Conservation (phyloP, 53 echinoderm and acorn worm genomes). For the Apostichopus leukothele region DNA sequence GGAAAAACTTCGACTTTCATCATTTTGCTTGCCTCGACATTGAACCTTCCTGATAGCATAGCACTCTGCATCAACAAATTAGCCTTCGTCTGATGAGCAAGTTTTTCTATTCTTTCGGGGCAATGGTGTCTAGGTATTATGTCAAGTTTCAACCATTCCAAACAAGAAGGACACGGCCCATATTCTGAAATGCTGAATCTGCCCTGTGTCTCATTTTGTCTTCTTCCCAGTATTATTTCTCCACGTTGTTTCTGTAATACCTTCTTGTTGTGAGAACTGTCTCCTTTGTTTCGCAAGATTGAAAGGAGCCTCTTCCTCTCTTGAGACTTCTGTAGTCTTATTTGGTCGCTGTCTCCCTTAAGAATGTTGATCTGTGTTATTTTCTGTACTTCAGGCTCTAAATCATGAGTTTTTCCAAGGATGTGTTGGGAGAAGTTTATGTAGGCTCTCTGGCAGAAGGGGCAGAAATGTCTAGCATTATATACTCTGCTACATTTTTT, state of each 20-base stretch:
- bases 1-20: constrained; percentile 49
- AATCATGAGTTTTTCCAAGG: constrained; percentile 40
- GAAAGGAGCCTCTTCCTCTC: constrained; percentile 36
- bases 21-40: constrained; percentile 21
- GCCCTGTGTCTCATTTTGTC: neutral
- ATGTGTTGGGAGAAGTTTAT: constrained; percentile 49
- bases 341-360: neutral
- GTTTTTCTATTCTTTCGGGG: constrained; percentile 9
- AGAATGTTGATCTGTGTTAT: constrained; percentile 26
- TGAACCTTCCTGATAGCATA: constrained; percentile 52
- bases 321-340: constrained; percentile 5
- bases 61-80: constrained; percentile 54
- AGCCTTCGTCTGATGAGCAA: constrained; percentile 38
- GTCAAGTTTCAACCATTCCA: constrained; percentile 54
- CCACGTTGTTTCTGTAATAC: constrained; percentile 55
- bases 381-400: constrained; percentile 44
- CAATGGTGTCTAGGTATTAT: constrained; percentile 57
- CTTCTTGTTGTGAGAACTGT: constrained; percentile 53
- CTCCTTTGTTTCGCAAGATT: constrained; percentile 50
- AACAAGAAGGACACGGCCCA: constrained; percentile 61
- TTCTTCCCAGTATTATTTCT: constrained; percentile 44
- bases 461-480: constrained; percentile 58
- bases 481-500: constrained; percentile 55
- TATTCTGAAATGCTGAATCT: constrained; percentile 37
- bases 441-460: constrained; percentile 51